phyloP scores from a whole-genome alignment of 2,888 invertebrate genomes.

The Dromius quadrimaculatus region DNA sequence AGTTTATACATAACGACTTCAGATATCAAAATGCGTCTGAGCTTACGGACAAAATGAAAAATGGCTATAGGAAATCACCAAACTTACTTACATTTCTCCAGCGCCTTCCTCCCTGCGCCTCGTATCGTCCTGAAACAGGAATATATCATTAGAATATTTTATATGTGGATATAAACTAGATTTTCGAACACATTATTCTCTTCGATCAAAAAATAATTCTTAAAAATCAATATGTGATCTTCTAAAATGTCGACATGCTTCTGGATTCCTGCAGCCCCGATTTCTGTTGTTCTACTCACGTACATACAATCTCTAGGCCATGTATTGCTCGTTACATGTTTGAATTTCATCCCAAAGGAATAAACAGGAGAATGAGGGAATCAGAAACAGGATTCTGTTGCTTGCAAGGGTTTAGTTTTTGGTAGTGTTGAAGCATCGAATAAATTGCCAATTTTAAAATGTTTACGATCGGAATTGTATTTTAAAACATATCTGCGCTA shows the following conservation, averaged over 20 bases:
- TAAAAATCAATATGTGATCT: too few relatives aligned
- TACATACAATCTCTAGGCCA: neutral
- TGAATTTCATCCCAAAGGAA: neutral
- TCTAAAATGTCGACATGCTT: neutral
- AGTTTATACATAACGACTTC: slow-evolving; percentile 30
- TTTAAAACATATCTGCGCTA: too few relatives aligned
- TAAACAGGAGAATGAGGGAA: too few relatives aligned
- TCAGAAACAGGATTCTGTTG: too few relatives aligned
- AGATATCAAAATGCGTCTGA: slow-evolving; percentile 13
- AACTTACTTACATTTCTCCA: slow-evolving; percentile 34
- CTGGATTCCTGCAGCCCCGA: too few relatives aligned
- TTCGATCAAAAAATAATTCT: neutral
- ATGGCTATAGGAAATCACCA: slow-evolving; percentile 25
- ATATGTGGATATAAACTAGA: neutral
- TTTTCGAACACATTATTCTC: too few relatives aligned
- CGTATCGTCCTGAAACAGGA: slow-evolving; percentile 3
- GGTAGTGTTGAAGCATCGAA: too few relatives aligned
- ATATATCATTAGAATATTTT: slow-evolving; percentile 25
- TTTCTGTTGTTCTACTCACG: neutral
- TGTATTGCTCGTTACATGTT: neutral
- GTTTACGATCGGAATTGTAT: too few relatives aligned
- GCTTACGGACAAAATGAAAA: slow-evolving; percentile 26
- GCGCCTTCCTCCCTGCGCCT: neutral
- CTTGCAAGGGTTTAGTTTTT: too few relatives aligned
- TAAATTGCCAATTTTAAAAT: too few relatives aligned